Percentiles rank a stretch among this genome's conserved stretches.
Evolutionary conservation across 1,140 invertebrate species (phyloP).

Genomic region (Cylas formicarius): DNA sequence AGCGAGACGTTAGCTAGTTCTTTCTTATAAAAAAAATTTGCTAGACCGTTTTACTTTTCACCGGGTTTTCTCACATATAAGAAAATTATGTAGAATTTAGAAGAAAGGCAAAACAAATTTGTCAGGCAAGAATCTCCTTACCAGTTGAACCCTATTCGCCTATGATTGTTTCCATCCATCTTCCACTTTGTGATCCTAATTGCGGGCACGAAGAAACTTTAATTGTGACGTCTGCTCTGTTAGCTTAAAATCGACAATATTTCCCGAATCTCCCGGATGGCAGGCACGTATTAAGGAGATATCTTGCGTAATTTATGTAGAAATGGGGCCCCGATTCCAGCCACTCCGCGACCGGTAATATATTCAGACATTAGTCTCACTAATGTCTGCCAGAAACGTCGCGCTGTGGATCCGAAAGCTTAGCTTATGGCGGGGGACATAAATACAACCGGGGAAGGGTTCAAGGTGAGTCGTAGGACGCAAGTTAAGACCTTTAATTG

Average conservation of each 20-base stretch:
- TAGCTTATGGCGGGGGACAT: constrained; percentile 22
- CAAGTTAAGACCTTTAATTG: constrained; percentile 39
- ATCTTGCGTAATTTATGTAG: constrained; percentile 41
- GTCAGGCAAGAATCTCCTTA: too few species aligned
- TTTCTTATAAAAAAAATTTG: too few species aligned
- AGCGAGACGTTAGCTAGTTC: too few species aligned
- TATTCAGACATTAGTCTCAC: constrained; percentile 41
- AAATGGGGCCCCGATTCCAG: constrained; percentile 30
- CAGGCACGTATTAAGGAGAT: constrained; percentile 41
- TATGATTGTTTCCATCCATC: background rate
- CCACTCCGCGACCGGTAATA: constrained; percentile 36
- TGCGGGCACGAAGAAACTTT: constrained; percentile 19
- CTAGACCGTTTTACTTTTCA: too few species aligned
- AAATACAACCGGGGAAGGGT: constrained; percentile 26
- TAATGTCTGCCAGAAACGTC: constrained; percentile 40
- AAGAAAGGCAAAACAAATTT: too few species aligned
- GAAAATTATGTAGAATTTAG: too few species aligned
- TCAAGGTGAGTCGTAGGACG: too few species aligned
- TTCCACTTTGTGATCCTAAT: constrained; percentile 1
- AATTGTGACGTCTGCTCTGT: constrained; percentile 19
- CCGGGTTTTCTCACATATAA: too few species aligned
- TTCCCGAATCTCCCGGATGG: constrained; percentile 35
- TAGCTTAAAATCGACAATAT: constrained; percentile 34
- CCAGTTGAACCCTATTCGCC: too few species aligned
- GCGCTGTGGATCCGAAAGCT: constrained; percentile 28